These are phyloP conservation scores for Tillus elongatus DNA, from an alignment of 2,888 invertebrate genomes.

Conservation along the genomic window DNA sequence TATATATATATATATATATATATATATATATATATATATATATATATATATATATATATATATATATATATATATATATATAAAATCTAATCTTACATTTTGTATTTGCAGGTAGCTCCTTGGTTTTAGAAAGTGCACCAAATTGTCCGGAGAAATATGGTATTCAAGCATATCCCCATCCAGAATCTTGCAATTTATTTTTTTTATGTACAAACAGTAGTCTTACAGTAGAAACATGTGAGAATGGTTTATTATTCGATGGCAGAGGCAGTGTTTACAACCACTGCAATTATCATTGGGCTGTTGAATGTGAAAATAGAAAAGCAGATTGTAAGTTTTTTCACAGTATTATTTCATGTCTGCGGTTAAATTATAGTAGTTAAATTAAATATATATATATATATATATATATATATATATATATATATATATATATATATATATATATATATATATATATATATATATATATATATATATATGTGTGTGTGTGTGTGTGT, in stretches of 20 bases:
- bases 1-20: too few relatives aligned
- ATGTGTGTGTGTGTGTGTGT: too few relatives aligned
- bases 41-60: too few relatives aligned
- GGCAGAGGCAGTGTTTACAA: slow-evolving; percentile 83
- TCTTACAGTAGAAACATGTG: slow-evolving; percentile 80
- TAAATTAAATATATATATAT: too few relatives aligned
- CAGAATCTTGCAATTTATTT: slow-evolving; percentile 80
- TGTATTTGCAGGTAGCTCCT: slow-evolving; percentile 49
- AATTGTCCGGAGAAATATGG: slow-evolving; percentile 76
- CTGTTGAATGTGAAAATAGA: slow-evolving; percentile 73
- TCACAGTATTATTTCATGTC: slow-evolving; percentile 5
- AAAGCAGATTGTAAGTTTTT: slow-evolving; percentile 66
- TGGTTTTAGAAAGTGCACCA: slow-evolving; percentile 55
- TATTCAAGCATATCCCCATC: slow-evolving; percentile 76
- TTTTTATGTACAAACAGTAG: slow-evolving; percentile 89
- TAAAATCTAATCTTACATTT: too few relatives aligned
- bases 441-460: too few relatives aligned
- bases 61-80: too few relatives aligned
- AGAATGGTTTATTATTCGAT: slow-evolving; percentile 84
- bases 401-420: too few relatives aligned
- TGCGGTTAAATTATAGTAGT: too few relatives aligned
- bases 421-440: too few relatives aligned
- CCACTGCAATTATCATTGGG: slow-evolving; percentile 93
- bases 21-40: too few relatives aligned
- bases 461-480: too few relatives aligned